Base-by-base conservation (phyloP, 1,140 invertebrate genomes). In the Orius insidiosus region DNA sequence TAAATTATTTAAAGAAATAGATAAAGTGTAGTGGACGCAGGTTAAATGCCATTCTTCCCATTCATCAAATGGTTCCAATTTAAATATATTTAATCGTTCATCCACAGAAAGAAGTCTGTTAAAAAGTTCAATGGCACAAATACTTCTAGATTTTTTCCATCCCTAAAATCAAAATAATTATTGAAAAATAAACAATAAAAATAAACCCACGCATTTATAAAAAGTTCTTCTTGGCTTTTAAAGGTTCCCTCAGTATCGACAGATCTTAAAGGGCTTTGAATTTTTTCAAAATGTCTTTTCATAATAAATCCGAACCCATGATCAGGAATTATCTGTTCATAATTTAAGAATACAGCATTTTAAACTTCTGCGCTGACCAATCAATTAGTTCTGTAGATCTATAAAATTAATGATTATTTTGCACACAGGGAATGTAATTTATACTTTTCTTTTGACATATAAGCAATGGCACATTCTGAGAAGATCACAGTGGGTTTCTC, bases 381-480 rank as follows among this genome's bases (percentile, higher is more conserved):
- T 58, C 49, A 16, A 70, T 62, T 5, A 70, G 52, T 10, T 47
- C 11, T 34, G 46, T 53, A 16, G 52, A 53, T 15, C 52, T 53
- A n/a, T 5, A 52, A 47, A 45, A 46, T 34, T 38, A 6, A 45
- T 15, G 33, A 3, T 11, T 14, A 19, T n/a, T 30, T 6, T 5
- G 35, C 38, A 46, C 9, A 37, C 33, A 41, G 9, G 5, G 4
- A 45, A 18, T 31, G 7, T 9, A 9, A 8, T 16, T 7, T n/a
- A 47, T 45, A 54, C 53, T 33, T 51, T 18, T 38, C 37, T 42
- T 54, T 51, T 55, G 87, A 82, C 63, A 97, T 78, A 59, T 98
- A 98, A 32, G 97, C 88, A 19, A 98, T 72, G 53, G 97, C 93
- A 69, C 93, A 98, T 67, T 98, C 94, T 18, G 88, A 77, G 38